Evolutionary conservation across 2,888 invertebrate genomes (phyloP).

Genomic region (Lithophane leautieri): DNA sequence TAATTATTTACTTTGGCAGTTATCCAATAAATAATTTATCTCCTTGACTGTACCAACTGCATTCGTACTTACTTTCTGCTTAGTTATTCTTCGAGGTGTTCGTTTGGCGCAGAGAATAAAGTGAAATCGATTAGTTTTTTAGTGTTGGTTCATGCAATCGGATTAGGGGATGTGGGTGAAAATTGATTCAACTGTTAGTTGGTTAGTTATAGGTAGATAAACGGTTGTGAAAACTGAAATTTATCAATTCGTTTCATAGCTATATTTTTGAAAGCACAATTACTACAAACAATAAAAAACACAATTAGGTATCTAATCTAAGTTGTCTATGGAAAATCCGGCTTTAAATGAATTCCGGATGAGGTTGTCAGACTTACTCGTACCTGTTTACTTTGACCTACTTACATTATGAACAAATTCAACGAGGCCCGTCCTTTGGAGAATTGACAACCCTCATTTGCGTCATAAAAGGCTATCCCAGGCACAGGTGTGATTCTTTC

Average conservation of each 20-base stretch:
- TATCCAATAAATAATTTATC: conserved; percentile 44
- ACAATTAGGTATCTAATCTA: too few relatives aligned
- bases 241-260: neutral
- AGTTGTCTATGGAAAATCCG: too few relatives aligned
- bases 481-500: conserved; percentile 32
- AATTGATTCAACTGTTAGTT: neutral
- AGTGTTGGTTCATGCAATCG: neutral
- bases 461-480: conserved; percentile 8
- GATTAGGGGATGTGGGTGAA: neutral
- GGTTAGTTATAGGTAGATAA: neutral
- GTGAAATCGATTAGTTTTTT: conserved; percentile 37
- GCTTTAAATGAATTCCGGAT: neutral
- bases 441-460: conserved; percentile 27
- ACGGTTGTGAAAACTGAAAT: neutral
- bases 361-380: neutral
- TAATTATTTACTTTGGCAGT: conserved; percentile 46
- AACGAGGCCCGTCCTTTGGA: neutral
- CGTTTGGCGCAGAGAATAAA: conserved; percentile 19
- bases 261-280: neutral
- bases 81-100: conserved; percentile 15
- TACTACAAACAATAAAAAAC: neutral
- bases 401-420: conserved; percentile 15
- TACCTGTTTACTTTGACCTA: neutral
- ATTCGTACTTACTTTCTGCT: conserved; percentile 15
- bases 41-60: conserved; percentile 12